These are phyloP conservation scores for Eupithecia centaureata DNA, from an alignment of 2,888 invertebrate genomes.

Conservation along the genomic window DNA sequence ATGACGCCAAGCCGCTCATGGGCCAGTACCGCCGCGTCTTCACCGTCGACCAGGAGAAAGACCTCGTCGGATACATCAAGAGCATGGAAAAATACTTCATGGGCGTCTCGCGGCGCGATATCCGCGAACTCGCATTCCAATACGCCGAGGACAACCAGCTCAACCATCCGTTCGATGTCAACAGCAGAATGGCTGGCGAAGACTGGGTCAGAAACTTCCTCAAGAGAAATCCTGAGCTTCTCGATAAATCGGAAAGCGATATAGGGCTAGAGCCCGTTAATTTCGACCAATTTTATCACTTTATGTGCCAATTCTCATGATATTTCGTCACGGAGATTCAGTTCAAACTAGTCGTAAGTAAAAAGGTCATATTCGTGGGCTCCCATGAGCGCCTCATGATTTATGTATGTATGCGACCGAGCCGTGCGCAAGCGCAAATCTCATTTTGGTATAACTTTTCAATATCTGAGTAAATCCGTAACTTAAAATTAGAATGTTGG, in stretches of 20 bases:
- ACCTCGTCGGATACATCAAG: constrained; percentile 78
- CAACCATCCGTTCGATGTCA: constrained; percentile 77
- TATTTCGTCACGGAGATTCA: constrained; percentile 52
- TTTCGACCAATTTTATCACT: constrained; percentile 81
- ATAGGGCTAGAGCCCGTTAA: constrained; percentile 75
- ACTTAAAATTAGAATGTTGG: neutral
- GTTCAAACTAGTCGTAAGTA: constrained; percentile 51
- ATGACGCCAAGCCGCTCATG: constrained; percentile 77
- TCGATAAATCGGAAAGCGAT: constrained; percentile 70
- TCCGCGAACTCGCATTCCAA: constrained; percentile 79
- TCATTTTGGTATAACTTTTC: constrained; percentile 33
- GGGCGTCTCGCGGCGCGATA: constrained; percentile 78
- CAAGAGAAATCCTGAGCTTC: constrained; percentile 75
- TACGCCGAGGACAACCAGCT: constrained; percentile 77
- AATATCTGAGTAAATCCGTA: neutral
- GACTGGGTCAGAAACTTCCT: constrained; percentile 82
- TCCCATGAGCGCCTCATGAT: constrained; percentile 62
- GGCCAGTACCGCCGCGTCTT: constrained; percentile 79
- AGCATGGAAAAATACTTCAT: constrained; percentile 80
- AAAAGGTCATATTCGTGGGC: constrained; percentile 57
- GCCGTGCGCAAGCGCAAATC: constrained; percentile 47
- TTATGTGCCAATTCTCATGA: constrained; percentile 80
- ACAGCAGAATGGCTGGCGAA: constrained; percentile 79
- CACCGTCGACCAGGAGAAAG: constrained; percentile 78
- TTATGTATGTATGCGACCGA: constrained; percentile 52